Percentiles rank a stretch among this genome's conserved stretches.
Evolutionary conservation across 2,113 vertebrate species (phyloP).

Genomic region (Oryzias celebensis): DNA sequence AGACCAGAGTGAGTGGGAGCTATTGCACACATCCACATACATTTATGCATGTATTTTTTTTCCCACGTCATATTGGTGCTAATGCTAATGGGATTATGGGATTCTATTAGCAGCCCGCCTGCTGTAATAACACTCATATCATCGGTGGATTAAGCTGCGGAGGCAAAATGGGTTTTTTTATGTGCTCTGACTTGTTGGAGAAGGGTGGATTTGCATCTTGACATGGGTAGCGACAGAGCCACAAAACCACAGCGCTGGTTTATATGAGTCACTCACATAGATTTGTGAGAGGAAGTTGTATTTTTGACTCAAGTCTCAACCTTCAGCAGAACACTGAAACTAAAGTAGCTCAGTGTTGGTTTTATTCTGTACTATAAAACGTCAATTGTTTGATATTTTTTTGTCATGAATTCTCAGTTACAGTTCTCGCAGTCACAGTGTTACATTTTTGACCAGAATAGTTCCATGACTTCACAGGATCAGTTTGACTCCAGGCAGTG

Average conservation of each 20-base stretch:
- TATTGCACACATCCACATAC: not conserved
- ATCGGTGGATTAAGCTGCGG: conserved; percentile 53
- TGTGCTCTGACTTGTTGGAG: conserved; percentile 10
- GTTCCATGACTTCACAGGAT: too few relatives aligned
- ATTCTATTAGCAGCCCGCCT: conserved; percentile 60
- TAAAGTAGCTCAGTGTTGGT: conserved; percentile 6
- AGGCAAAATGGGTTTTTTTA: conserved; percentile 23
- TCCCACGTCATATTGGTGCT: conserved; percentile 8
- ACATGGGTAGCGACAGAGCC: not conserved
- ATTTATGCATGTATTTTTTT: not conserved
- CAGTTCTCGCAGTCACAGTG: too few relatives aligned
- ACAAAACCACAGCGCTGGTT: conserved; percentile 16
- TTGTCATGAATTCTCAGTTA: too few relatives aligned
- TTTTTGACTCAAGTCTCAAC: not conserved
- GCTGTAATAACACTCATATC: conserved; percentile 42
- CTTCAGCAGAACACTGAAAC: not conserved
- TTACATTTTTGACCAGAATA: too few relatives aligned
- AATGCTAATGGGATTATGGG: conserved; percentile 67
- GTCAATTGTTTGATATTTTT: too few relatives aligned
- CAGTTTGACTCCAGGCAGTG: too few relatives aligned
- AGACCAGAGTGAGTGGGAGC: conserved; percentile 86
- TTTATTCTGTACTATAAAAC: too few relatives aligned
- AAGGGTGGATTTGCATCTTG: conserved; percentile 14
- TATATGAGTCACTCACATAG: conserved; percentile 22
- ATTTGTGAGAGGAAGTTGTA: not conserved